phyloP scores from a whole-genome alignment of 2,888 invertebrate species.

The Pterostichus madidus region DNA sequence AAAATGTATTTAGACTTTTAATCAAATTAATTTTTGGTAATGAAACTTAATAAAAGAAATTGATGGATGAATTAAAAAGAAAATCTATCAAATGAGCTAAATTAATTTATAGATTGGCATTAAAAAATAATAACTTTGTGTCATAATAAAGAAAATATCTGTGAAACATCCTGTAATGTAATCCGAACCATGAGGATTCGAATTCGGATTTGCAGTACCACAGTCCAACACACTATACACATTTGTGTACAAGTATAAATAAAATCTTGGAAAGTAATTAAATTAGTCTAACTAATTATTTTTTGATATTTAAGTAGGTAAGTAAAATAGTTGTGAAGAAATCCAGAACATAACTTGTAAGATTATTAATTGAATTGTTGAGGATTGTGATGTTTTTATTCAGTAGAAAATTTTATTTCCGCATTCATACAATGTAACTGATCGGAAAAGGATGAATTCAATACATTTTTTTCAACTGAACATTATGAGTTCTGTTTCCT shows the following conservation, averaged over 20 bases:
- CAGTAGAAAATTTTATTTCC: conserved; percentile 15
- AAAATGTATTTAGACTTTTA: no score
- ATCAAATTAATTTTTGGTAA: no score
- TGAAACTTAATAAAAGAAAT: no score
- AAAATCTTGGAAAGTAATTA: neutral
- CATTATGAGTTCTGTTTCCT: neutral
- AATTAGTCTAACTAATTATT: neutral
- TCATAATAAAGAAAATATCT: no score
- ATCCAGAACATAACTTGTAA: conserved; percentile 39
- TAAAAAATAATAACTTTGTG: no score
- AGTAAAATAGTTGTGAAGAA: conserved; percentile 59
- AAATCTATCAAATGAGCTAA: no score
- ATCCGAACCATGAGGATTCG: no score
- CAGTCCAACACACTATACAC: neutral
- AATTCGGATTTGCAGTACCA: no score
- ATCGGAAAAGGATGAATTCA: conserved; percentile 19
- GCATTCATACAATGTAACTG: conserved; percentile 3
- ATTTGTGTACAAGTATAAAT: neutral
- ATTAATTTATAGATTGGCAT: no score
- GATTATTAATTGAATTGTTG: conserved; percentile 29
- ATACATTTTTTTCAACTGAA: neutral
- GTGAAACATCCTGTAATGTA: no score
- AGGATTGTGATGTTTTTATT: neutral
- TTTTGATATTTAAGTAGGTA: neutral
- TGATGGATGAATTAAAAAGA: no score